Base-by-base conservation (phyloP, 1,140 invertebrate genomes). In the Chrysopa pallens region DNA sequence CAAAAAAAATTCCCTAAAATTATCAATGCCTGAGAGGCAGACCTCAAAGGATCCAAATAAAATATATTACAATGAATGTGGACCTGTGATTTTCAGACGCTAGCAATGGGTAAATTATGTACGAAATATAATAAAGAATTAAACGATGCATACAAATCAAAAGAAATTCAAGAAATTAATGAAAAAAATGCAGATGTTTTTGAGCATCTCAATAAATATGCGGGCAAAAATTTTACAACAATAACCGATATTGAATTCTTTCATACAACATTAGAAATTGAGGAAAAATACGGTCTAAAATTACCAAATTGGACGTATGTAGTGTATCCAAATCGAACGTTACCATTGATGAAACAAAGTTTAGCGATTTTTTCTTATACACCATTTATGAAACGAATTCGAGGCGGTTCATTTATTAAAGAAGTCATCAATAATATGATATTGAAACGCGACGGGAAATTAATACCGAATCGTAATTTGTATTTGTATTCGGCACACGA, bases 401-500 rank as follows among this genome's bases (percentile, higher is more conserved):
- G 76, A 52, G 78, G 74, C 54, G 82, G 80, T 67, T 62, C 55
- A 51, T 38, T 35, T 31, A 14, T 44, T 49, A 60, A 60, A 42
- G 57, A 65, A 23, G 56, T 70, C 31, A 44, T 65, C n/a, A 38
- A 49, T 1, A 46, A 53, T 9, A 65, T 71, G 60, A 47, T 55
- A 39, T 42, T 50, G 4, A 49, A 44, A 35, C 44, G 50, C 5
- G 49, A 53, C 14, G 54, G 52, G 7, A 52, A 54, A 38, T 46
- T 64, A 4, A 53, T 42, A 40, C 57, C 56, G 6, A 50, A 59
- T 39, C 61, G 62, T 17, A 68, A 68, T 50, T 60, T 76, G 41
- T 67, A 70, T 50, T 53, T 78, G 8, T 84, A 82, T 58, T 71
- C 80, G 0, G 80, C 65, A 0, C 82, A 86, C 53, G 82, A 86